Percentiles rank a stretch among this genome's conserved stretches.
phyloP scores from a whole-genome alignment of 2,113 vertebrate genomes.

The Piaya cayana region DNA sequence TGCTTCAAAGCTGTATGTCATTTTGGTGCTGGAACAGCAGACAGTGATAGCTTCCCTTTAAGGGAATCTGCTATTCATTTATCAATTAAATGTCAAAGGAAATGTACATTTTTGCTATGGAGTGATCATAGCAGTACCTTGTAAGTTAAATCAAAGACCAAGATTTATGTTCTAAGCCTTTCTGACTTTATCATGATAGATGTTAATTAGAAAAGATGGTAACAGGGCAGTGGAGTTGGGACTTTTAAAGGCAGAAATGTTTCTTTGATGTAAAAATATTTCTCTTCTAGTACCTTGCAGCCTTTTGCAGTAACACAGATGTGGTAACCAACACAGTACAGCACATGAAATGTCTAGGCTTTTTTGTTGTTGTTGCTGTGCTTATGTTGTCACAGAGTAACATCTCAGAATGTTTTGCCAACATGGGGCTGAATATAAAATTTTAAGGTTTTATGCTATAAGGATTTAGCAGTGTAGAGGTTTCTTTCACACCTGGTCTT shows the following conservation, averaged over 20 bases:
- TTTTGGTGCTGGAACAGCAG: slow-evolving; percentile 48
- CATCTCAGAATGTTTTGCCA: neutral
- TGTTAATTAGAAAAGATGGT: slow-evolving; percentile 43
- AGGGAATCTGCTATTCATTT: slow-evolving; percentile 47
- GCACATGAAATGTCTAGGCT: neutral
- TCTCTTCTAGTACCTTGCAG: neutral
- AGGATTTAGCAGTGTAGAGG: neutral
- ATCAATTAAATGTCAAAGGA: slow-evolving; percentile 34
- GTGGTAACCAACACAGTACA: neutral
- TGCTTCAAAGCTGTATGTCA: slow-evolving; percentile 56
- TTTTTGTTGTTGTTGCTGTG: neutral
- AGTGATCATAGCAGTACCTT: slow-evolving; percentile 9
- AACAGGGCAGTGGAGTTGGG: neutral
- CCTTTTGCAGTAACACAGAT: neutral
- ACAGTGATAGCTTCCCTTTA: slow-evolving; percentile 49
- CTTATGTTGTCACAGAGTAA: neutral
- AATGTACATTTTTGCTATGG: slow-evolving; percentile 11
- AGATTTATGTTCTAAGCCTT: slow-evolving; percentile 17
- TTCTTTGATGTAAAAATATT: neutral
- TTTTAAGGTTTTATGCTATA: neutral
- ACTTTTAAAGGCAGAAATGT: neutral
- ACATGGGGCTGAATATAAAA: neutral
- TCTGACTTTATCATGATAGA: slow-evolving; percentile 11
- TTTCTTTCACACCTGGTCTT: neutral
- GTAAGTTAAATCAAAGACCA: slow-evolving; percentile 24